Conservation (phyloP, 2,888 invertebrate genomes). For the Merodon equestris region DNA sequence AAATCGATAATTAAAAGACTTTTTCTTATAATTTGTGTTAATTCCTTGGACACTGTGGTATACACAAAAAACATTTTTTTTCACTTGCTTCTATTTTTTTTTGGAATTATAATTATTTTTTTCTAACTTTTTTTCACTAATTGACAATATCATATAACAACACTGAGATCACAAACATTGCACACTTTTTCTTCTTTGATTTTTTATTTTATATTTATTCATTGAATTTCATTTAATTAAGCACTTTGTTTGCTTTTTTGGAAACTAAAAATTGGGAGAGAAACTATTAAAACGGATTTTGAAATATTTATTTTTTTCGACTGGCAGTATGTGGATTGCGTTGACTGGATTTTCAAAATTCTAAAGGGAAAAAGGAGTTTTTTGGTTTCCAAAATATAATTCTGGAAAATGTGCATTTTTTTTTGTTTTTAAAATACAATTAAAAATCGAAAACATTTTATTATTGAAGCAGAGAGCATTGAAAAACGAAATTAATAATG, state of each 20-base stretch:
- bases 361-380: too few relatives aligned
- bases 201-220: conserved; percentile 41
- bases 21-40: conserved; percentile 15
- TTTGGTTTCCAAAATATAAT: background rate
- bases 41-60: too few relatives aligned
- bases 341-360: background rate
- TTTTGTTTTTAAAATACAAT: too few relatives aligned
- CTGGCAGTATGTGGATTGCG: conserved; percentile 8
- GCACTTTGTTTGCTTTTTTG: conserved; percentile 45
- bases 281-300: background rate
- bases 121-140: conserved; percentile 26
- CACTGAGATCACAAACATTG: conserved; percentile 47
- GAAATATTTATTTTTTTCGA: background rate
- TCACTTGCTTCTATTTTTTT: conserved; percentile 9
- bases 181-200: conserved; percentile 15
- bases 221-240: conserved; percentile 55
- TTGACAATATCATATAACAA: conserved; percentile 39
- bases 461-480: too few relatives aligned
- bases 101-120: conserved; percentile 2
- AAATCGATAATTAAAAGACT: conserved; percentile 52
- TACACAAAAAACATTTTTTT: conserved; percentile 58
- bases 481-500: too few relatives aligned
- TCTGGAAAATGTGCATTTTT: background rate
- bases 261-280: conserved; percentile 36
- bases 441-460: too few relatives aligned